Evolutionary conservation across 2,797 vertebrate species (phyloP), one percentile per base, ranked within the genome.

Genomic region (Halcyon chelicuti): DNA sequence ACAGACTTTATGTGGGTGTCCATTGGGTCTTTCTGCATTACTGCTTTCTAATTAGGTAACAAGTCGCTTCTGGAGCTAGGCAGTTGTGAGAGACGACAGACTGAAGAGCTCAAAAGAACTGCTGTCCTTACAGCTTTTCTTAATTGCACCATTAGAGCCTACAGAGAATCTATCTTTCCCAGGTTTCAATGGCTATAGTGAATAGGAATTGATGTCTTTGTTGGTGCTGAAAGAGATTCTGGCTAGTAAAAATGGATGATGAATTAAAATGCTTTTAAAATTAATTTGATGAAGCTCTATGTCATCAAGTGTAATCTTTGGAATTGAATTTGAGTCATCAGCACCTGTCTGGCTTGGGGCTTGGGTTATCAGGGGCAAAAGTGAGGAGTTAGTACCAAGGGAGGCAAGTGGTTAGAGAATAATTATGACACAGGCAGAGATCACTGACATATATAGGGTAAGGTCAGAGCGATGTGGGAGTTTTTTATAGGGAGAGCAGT

Each of bases 41-140:
- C 70, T 88, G 23, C 61, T 75, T 88, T 92, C 79, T 92, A 95
- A 94, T 97, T 95, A 90, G 76, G 62, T 62, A 75, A 46, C 46
- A 72, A 5, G 86, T 94, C 42, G 62, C 54, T 83, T 61, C 62
- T 54, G 65, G 66, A 94, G 37, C 33, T 65, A 47, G 46, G 73
- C 66, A 72, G 33, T 79, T 95, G 70, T 66, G 77, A 47, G 68
- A 86, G 61, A 83, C 46, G 67, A 73, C 46, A 73, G 78, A 21
- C 57, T 90, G 72, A 83, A 72, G 65, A 93, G 57, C 76, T 81
- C 33, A 58, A 44, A 93, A 95, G 91, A 87, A 12, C 68, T 78
- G n/a, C 79, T 75, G 37, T 75, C 62, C 54, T 90, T 83, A 57
- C 0, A 87, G 74, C 35, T 92, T 93, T 89, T 52, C 60, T 70